A percentile compares a stretch with the other conserved stretches of the same genome.
phyloP scores from a whole-genome alignment of 2,888 invertebrate genomes.

The Caenorhabditis zanzibari region DNA sequence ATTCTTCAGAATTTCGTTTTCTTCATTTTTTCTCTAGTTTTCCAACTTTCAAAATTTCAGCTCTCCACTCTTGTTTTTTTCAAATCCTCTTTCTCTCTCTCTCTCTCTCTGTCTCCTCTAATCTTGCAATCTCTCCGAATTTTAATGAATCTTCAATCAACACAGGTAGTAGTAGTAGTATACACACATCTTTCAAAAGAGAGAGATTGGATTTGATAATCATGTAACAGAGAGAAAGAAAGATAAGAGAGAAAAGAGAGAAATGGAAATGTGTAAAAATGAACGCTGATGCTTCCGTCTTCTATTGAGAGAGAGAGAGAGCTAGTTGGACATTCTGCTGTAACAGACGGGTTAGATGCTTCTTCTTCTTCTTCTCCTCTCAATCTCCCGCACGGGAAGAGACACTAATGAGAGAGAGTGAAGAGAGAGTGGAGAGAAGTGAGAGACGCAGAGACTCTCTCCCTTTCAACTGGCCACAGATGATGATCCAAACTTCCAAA shows the following conservation, averaged over 20 bases:
- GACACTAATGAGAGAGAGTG: constrained; percentile 52
- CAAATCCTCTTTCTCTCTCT: background rate
- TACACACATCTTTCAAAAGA: constrained; percentile 9
- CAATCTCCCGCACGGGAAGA: constrained; percentile 47
- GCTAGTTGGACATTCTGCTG: constrained; percentile 50
- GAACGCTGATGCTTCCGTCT: constrained; percentile 32
- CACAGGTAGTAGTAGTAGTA: constrained; percentile 59
- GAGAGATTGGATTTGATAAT: constrained; percentile 45
- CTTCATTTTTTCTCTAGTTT: too few species aligned
- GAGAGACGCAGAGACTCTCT: constrained; percentile 17
- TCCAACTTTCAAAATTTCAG: too few species aligned
- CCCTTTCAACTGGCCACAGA: constrained; percentile 38
- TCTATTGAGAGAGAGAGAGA: too few species aligned
- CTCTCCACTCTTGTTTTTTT: too few species aligned
- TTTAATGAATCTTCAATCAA: constrained; percentile 36
- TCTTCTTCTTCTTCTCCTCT: constrained; percentile 20
- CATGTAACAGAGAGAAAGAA: constrained; percentile 30
- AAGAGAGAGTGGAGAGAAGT: constrained; percentile 2
- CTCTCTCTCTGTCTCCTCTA: background rate
- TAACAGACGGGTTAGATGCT: constrained; percentile 29
- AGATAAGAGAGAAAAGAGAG: background rate
- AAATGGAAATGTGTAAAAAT: constrained; percentile 51
- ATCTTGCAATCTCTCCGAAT: constrained; percentile 8
- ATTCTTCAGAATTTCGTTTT: too few species aligned
- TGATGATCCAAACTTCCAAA: constrained; percentile 38